These are phyloP conservation scores for Lagodon rhomboides DNA, from an alignment of 2,797 vertebrate genomes.

Conservation along the genomic window DNA sequence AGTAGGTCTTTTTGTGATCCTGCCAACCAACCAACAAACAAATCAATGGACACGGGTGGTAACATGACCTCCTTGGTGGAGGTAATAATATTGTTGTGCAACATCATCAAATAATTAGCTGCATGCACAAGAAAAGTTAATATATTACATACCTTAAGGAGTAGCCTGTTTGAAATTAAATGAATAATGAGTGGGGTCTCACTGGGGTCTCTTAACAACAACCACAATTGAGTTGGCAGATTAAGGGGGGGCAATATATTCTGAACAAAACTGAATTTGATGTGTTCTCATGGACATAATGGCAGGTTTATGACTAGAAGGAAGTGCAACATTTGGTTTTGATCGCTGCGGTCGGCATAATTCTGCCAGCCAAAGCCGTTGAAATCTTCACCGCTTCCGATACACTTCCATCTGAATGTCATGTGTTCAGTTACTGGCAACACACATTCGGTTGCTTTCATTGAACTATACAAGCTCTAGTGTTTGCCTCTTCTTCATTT, in stretches of 20 bases:
- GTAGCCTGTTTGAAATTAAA: slow-evolving; percentile 7
- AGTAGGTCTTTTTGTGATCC: too few relatives aligned
- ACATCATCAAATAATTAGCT: background rate
- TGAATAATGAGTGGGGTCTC: background rate
- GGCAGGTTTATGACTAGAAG: slow-evolving; percentile 42
- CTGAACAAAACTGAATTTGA: slow-evolving; percentile 15
- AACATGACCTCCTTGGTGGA: too few relatives aligned
- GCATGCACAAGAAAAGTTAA: background rate
- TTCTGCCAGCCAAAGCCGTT: slow-evolving; percentile 37
- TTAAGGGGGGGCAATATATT: slow-evolving; percentile 3
- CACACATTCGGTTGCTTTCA: background rate
- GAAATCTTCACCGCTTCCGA: slow-evolving; percentile 22
- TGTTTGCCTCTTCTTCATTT: background rate
- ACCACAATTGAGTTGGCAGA: slow-evolving; percentile 6
- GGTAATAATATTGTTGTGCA: background rate
- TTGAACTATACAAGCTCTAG: background rate
- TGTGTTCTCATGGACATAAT: slow-evolving; percentile 25
- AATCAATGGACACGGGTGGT: too few relatives aligned
- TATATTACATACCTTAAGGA: background rate
- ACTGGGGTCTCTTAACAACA: background rate
- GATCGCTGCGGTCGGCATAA: slow-evolving; percentile 24
- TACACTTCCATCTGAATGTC: slow-evolving; percentile 26
- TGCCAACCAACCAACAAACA: too few relatives aligned
- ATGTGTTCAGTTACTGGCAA: slow-evolving; percentile 5
- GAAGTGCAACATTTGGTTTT: slow-evolving; percentile 46